phyloP scores from a whole-genome alignment of 23 tunicate species.

The Ascidia mentula region DNA sequence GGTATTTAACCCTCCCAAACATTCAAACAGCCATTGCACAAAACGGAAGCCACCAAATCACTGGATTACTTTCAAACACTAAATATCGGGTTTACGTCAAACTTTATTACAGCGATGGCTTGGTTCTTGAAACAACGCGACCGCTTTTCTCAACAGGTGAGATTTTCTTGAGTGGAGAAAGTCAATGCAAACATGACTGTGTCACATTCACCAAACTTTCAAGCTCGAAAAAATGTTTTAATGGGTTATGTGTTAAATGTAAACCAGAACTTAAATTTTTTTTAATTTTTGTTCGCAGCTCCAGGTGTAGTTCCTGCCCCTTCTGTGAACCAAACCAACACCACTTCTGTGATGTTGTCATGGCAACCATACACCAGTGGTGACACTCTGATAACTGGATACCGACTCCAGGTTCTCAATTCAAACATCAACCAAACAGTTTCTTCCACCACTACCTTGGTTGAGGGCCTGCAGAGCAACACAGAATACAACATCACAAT shows the following conservation, averaged over 20 bases:
- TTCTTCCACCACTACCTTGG: background rate
- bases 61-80: background rate
- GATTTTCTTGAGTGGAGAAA: no score
- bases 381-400: background rate
- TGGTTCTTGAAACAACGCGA: background rate
- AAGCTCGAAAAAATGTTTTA: no score
- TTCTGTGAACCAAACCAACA: background rate
- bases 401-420: background rate
- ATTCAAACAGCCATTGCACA: background rate
- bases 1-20: background rate
- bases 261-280: no score
- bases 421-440: background rate
- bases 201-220: no score
- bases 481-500: background rate
- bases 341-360: background rate
- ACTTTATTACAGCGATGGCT: background rate
- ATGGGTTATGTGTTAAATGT: no score
- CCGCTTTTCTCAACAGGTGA: background rate
- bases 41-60: background rate
- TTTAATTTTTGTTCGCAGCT: no score
- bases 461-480: background rate
- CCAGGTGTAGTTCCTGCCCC: background rate
- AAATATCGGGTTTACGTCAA: background rate
- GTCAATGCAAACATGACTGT: no score
- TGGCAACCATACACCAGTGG: background rate